phyloP scores from a whole-genome alignment of 2,113 vertebrate species.

The Paratilapia polleni region DNA sequence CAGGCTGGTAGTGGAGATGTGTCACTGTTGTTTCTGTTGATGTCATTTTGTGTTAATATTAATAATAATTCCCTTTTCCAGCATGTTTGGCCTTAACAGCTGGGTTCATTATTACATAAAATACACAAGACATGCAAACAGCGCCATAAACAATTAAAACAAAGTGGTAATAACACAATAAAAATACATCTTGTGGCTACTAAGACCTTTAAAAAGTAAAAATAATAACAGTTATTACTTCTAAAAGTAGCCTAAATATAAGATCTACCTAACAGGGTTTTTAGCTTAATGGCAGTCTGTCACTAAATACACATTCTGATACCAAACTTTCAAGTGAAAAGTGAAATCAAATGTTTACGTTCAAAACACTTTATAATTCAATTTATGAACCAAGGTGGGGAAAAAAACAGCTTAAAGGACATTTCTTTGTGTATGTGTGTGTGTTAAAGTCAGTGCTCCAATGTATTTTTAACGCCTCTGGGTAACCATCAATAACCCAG shows the following conservation, averaged over 20 bases:
- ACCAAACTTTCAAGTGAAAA: background rate
- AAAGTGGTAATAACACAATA: background rate
- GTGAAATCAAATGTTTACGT: background rate
- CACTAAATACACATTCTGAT: background rate
- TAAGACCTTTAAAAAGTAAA: background rate
- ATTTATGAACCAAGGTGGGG: background rate
- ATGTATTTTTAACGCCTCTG: slow-evolving; percentile 67
- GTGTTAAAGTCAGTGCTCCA: slow-evolving; percentile 39
- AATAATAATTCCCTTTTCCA: background rate
- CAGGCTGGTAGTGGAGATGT: background rate
- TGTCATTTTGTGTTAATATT: too few relatives aligned
- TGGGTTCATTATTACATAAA: background rate
- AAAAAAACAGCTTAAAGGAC: slow-evolving; percentile 10
- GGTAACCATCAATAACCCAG: slow-evolving; percentile 73
- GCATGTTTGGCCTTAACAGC: background rate
- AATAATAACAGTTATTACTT: background rate
- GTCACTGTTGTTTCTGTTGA: background rate
- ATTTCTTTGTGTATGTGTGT: slow-evolving; percentile 9
- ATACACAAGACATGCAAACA: background rate
- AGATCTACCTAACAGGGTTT: background rate
- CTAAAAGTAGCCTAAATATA: background rate
- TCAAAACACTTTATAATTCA: background rate
- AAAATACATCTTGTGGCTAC: accelerated
- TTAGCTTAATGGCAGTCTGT: background rate
- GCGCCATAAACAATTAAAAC: background rate